Evolutionary conservation across 2,888 invertebrate species (phyloP).

Genomic region (Philereme transversata): DNA sequence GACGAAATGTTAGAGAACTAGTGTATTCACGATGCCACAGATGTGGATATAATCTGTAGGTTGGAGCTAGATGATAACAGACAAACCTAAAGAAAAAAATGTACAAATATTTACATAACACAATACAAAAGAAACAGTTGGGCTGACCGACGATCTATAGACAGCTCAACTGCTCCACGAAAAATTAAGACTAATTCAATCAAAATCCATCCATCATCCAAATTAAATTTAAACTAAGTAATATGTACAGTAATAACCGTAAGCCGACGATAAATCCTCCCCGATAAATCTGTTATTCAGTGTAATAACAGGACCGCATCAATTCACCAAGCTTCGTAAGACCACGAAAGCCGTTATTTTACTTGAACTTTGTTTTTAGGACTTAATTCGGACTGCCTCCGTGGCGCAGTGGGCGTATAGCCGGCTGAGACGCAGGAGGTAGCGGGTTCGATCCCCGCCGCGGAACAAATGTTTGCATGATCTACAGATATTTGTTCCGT

Average conservation of each 20-base stretch:
- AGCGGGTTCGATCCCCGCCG: no score
- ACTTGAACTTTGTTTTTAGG: slow-evolving; percentile 1
- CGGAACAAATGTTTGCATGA: no score
- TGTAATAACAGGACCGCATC: slow-evolving; percentile 31
- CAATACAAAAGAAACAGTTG: background rate
- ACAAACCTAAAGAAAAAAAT: no score
- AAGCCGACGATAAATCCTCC: slow-evolving; percentile 19
- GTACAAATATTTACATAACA: no score
- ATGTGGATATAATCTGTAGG: no score
- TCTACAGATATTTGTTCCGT: no score
- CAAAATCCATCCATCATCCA: slow-evolving; percentile 20
- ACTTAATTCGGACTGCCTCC: no score
- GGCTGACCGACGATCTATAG: background rate
- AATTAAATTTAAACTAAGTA: slow-evolving; percentile 22
- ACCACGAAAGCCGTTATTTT: slow-evolving; percentile 1
- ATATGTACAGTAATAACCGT: slow-evolving; percentile 20
- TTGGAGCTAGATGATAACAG: no score
- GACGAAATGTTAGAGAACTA: no score
- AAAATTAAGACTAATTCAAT: slow-evolving; percentile 1
- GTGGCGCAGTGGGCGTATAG: no score
- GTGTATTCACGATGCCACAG: no score
- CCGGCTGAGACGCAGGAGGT: no score
- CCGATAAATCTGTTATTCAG: slow-evolving; percentile 24
- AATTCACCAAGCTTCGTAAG: slow-evolving; percentile 17
- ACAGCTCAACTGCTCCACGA: background rate